phyloP scores from a whole-genome alignment of 2,888 invertebrate species.

The Timema cristinae region DNA sequence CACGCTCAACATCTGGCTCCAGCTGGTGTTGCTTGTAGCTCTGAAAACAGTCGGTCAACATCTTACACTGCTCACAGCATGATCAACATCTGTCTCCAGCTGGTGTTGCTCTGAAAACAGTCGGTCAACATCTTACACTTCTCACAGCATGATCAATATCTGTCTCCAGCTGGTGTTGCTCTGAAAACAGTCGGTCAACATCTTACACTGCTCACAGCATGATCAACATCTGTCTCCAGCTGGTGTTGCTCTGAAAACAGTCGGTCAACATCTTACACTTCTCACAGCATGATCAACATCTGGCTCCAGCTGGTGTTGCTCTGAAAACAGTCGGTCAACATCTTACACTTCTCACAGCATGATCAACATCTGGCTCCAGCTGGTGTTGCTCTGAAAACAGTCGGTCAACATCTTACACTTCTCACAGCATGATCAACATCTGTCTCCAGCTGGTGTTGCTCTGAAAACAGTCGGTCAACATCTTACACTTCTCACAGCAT shows the following conservation, averaged over 20 bases:
- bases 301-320: conserved; percentile 68
- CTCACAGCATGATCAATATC: conserved; percentile 57
- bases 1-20: conserved; percentile 68
- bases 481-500: conserved; percentile 42
- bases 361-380: conserved; percentile 65
- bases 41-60: conserved; percentile 46
- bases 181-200: conserved; percentile 46
- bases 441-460: conserved; percentile 68
- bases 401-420: background rate
- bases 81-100: no score
- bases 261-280: background rate
- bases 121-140: background rate
- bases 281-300: conserved; percentile 57
- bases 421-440: conserved; percentile 57
- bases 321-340: conserved; percentile 46
- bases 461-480: conserved; percentile 46
- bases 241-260: conserved; percentile 64
- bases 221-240: conserved; percentile 65
- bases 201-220: conserved; percentile 42
- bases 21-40: conserved; percentile 70
- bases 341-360: conserved; percentile 42
- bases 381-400: conserved; percentile 64
- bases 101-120: conserved; percentile 57
- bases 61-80: background rate
- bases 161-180: conserved; percentile 68